Percentiles rank a stretch among this genome's conserved stretches.
Conservation (phyloP, 2,888 invertebrate species). For the Sepioteuthis lessoniana region DNA sequence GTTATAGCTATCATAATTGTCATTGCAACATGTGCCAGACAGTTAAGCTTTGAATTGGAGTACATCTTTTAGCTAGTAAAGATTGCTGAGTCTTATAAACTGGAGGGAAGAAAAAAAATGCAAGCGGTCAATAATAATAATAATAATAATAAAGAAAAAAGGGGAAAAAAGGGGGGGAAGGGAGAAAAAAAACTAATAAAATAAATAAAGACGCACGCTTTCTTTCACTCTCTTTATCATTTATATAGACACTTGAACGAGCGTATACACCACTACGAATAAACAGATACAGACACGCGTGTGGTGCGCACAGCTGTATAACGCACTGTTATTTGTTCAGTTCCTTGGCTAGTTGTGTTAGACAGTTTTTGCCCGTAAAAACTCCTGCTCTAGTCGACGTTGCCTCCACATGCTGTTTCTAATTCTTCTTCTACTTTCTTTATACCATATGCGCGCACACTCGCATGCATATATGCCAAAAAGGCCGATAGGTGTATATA, state of each 20-base stretch:
- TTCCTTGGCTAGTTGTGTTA: not conserved
- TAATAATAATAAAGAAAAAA: too few species aligned
- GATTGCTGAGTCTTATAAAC: not conserved
- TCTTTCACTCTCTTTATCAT: not conserved
- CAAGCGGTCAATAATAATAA: too few species aligned
- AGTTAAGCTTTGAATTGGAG: not conserved
- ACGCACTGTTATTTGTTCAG: not conserved
- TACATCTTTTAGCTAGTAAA: not conserved
- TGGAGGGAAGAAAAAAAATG: too few species aligned
- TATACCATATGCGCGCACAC: constrained; percentile 4
- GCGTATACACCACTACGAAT: not conserved
- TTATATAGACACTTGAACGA: not conserved
- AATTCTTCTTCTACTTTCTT: not conserved
- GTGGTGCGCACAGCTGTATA: not conserved
- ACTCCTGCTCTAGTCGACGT: not conserved
- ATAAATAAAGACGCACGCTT: not conserved
- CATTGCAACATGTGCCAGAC: not conserved
- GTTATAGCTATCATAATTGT: not conserved
- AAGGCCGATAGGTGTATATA: not conserved
- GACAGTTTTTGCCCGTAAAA: constrained; percentile 6
- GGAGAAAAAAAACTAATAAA: not conserved
- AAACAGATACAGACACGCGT: not conserved
- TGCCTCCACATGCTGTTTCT: not conserved
- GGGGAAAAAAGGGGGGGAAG: not conserved
- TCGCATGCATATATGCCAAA: not conserved